These are phyloP conservation scores for Drosophila melanogaster DNA, from an alignment of 1,140 invertebrate genomes.

Conservation along the genomic window Release_6_plus_ISO1_MT NC_004354.4:17256501-17257000, in stretches of 20 bases:
- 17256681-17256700: neutral
- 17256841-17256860: constrained; percentile 6
- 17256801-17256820: neutral
- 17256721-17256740: neutral
- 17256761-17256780: too few relatives aligned
- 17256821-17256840: constrained; percentile 16
- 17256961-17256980: constrained; percentile 9
- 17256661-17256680: neutral
- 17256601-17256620: constrained; percentile 4
- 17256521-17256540: constrained; percentile 64
- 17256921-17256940: constrained; percentile 16
- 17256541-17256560: constrained; percentile 37
- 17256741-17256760: neutral
- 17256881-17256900: neutral
- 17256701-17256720: neutral
- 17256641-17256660: constrained; percentile 15
- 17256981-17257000: constrained; percentile 16
- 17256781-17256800: too few relatives aligned
- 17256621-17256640: constrained; percentile 5
- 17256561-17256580: constrained; percentile 19
- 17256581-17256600: constrained; percentile 11
- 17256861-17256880: neutral
- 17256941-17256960: neutral
- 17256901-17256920: constrained; percentile 18
- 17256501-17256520: constrained; percentile 49